Base-by-base conservation (phyloP, 1,140 invertebrate species). In the Neoseiulus cucumeris region DNA sequence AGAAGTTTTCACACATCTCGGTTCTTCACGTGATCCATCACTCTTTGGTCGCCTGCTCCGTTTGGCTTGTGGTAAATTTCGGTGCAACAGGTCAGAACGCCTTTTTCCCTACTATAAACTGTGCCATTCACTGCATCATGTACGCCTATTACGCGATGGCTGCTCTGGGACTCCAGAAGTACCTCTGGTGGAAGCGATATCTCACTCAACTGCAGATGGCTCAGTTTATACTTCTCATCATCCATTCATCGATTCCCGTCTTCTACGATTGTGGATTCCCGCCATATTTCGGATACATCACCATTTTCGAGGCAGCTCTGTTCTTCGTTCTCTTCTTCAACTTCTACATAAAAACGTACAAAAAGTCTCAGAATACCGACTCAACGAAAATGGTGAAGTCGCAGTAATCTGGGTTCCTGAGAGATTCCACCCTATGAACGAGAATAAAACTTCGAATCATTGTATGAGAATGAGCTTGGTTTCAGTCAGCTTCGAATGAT, bases 41-140 rank as follows among this genome's bases (percentile, higher is more conserved):
- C 74, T 89, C 89, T 64, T 84, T 88, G 72, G 94, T 94, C 88
- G 90, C 91, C 9, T 85, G 91, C 76, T 87, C 76, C 4, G 87
- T 92, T 2, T 96, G 91, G 91, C 87, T 93, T 82, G 91, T 90
- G 14, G 80, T 93, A 67, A 91, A 92, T 74, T 94, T 93, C 77
- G 89, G 89, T 12, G 87, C 89, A 73, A n/a, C n/a, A n/a, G n/a
- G n/a, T n/a, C n/a, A n/a, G n/a, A n/a, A n/a, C n/a, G n/a, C n/a
- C n/a, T n/a, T n/a, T n/a, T n/a, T n/a, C n/a, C n/a, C n/a, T n/a
- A n/a, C n/a, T n/a, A n/a, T n/a, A n/a, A n/a, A n/a, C n/a, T n/a
- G n/a, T n/a, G n/a, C n/a, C n/a, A n/a, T n/a, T n/a, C n/a, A n/a
- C n/a, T n/a, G n/a, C n/a, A n/a, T n/a, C n/a, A n/a, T n/a, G n/a